Percentiles rank a stretch among this genome's conserved stretches.
These are phyloP conservation scores for Lasioglossum leucozonium DNA, from an alignment of 2,888 invertebrate genomes.

Conservation along the genomic window DNA sequence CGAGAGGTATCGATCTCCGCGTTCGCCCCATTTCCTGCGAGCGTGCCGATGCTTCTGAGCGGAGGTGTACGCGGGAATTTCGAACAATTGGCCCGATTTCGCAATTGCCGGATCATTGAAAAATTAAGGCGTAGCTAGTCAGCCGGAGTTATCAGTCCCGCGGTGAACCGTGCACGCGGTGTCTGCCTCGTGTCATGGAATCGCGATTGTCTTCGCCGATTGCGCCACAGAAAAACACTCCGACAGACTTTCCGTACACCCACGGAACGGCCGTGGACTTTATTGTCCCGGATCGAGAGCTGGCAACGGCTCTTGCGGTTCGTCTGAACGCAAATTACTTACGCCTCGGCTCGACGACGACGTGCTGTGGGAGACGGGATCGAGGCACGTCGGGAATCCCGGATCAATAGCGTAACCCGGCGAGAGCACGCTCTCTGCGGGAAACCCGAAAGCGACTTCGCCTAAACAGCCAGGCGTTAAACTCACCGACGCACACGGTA, in stretches of 20 bases:
- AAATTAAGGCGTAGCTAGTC: conserved; percentile 37
- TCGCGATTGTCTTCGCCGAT: conserved; percentile 59
- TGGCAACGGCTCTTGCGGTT: conserved; percentile 62
- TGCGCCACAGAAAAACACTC: conserved; percentile 44
- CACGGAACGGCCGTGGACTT: conserved; percentile 72
- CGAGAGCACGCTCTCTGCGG: conserved; percentile 43
- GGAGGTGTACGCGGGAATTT: not conserved
- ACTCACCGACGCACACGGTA: conserved; percentile 17
- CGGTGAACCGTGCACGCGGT: conserved; percentile 30
- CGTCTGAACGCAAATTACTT: conserved; percentile 73
- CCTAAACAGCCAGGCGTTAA: conserved; percentile 27
- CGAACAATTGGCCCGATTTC: conserved; percentile 33
- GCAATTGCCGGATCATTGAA: conserved; percentile 29
- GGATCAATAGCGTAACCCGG: conserved; percentile 54
- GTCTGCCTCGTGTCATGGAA: conserved; percentile 52
- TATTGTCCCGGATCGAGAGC: conserved; percentile 73
- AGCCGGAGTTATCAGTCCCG: conserved; percentile 14
- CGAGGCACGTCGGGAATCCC: conserved; percentile 55
- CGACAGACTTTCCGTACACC: conserved; percentile 62
- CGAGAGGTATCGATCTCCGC: not conserved
- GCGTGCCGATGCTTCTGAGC: not conserved
- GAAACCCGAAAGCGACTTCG: conserved; percentile 53
- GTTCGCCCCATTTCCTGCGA: not conserved
- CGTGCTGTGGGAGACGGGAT: conserved; percentile 57
- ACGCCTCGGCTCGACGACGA: conserved; percentile 65